Base-by-base conservation (phyloP, 2,113 vertebrate species). In the Crocuta crocuta region DNA sequence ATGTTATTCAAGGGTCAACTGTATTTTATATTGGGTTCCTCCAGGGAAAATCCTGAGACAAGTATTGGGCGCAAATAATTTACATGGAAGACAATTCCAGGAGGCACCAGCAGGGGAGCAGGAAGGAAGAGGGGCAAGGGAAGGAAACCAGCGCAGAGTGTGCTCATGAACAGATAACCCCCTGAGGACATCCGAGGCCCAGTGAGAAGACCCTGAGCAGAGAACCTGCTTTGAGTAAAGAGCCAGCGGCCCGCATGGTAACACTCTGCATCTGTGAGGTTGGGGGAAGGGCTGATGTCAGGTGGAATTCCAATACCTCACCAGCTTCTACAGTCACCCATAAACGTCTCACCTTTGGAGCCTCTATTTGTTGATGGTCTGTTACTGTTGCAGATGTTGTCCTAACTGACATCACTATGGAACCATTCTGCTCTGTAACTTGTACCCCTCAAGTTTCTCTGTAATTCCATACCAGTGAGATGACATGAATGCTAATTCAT, bases 401-500 rank as follows among this genome's bases (percentile, higher is more conserved):
- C 66, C 80, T 53, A 43, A 16, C 2, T 28, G 73, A 4, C 63
- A 28, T 53, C 26, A 39, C 88, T 50, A 39, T 43, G 53, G 81
- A 24, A 53, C 70, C 33, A 9, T 19, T 10, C 79, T 58, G 31
- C 31, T 21, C 6, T 13, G 31, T 65, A 35, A 4, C 24, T 11
- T 24, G 13, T 12, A 12, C 33, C 65, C 31, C 73, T 48, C 87
- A 71, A 0, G 31, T 39, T 26, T 53, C 31, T 53, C 88, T 73
- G 31, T 8, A 7, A 31, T 15, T 53, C 48, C 39, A 10, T 15
- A 28, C 45, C 55, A 74, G 48, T 24, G 23, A 89, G 80, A 26
- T 39, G 50, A 45, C 26, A 31, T 48, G 13, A 23, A 28, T 0
- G 5, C 1, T 4, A 10, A 31, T 4, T 11, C 3, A 0, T 31